phyloP scores from a whole-genome alignment of 2,797 vertebrate species.

The Aeoliscus strigatus region DNA sequence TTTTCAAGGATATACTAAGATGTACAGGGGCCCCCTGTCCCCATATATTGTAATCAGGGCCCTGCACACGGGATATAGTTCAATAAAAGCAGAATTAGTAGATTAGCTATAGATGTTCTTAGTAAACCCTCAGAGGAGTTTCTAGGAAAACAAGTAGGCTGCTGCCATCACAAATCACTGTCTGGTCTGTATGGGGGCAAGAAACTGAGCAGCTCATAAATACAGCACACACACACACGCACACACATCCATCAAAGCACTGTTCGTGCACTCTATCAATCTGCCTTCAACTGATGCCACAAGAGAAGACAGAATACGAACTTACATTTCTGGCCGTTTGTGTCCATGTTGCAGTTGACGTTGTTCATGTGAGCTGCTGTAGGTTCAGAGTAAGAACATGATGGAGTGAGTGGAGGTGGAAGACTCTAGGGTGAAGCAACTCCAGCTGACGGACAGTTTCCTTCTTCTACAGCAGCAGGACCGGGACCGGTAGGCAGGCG shows the following conservation, averaged over 20 bases:
- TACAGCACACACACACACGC: conserved; percentile 2
- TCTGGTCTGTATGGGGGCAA: neutral
- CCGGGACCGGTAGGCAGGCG: neutral
- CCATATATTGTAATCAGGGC: too few species aligned
- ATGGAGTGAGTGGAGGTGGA: conserved; percentile 12
- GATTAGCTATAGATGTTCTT: too few species aligned
- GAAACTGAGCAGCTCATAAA: conserved; percentile 2
- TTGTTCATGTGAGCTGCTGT: conserved; percentile 23
- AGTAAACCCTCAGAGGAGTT: too few species aligned
- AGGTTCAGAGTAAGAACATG: conserved; percentile 29
- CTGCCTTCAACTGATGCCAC: neutral
- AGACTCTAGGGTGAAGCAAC: conserved; percentile 13
- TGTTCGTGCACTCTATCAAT: neutral
- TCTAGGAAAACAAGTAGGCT: too few species aligned
- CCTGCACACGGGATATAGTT: too few species aligned
- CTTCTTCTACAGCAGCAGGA: too few species aligned
- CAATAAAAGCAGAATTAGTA: too few species aligned
- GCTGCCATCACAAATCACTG: conserved; percentile 5
- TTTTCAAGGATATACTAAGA: too few species aligned
- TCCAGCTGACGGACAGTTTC: conserved; percentile 27
- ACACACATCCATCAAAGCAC: neutral
- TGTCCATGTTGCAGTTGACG: conserved; percentile 58
- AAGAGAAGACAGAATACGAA: conserved; percentile 10
- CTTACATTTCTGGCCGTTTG: conserved; percentile 64
- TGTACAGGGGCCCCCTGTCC: too few species aligned